Conservation (phyloP, 2,113 vertebrate genomes). For the Oceanodroma tethys region DNA sequence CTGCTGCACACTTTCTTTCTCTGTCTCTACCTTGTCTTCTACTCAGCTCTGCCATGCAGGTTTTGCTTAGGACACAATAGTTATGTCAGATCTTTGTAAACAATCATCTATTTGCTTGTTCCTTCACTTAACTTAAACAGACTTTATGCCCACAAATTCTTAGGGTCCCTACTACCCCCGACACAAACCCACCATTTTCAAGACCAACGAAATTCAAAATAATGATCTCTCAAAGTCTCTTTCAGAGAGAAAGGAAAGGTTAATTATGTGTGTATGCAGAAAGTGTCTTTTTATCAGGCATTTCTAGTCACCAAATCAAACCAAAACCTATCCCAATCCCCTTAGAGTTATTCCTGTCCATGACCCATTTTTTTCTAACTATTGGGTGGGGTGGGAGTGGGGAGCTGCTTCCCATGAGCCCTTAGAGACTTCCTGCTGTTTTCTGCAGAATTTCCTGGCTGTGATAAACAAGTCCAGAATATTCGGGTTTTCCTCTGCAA, state of each 20-base stretch:
- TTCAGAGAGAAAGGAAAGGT: background rate
- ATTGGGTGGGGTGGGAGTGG: background rate
- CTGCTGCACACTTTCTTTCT: background rate
- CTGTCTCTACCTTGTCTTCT: background rate
- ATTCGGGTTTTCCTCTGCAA: background rate
- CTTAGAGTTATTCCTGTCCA: background rate
- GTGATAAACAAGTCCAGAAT: background rate
- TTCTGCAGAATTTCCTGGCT: background rate
- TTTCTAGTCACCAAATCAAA: background rate
- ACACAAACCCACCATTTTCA: background rate
- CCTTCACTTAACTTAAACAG: background rate
- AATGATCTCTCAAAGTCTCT: background rate
- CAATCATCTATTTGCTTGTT: background rate
- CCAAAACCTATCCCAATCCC: background rate
- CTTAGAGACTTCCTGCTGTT: background rate
- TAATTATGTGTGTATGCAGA: background rate
- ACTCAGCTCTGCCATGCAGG: background rate
- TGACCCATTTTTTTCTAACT: background rate
- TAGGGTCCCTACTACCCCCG: fast-evolving
- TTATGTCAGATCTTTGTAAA: background rate
- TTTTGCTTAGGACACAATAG: background rate
- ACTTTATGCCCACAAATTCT: background rate
- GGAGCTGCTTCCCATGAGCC: background rate
- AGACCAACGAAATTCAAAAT: background rate
- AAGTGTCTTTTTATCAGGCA: background rate